Base-by-base conservation (phyloP, 1,140 invertebrate species). In the Globodera rostochiensis region DNA sequence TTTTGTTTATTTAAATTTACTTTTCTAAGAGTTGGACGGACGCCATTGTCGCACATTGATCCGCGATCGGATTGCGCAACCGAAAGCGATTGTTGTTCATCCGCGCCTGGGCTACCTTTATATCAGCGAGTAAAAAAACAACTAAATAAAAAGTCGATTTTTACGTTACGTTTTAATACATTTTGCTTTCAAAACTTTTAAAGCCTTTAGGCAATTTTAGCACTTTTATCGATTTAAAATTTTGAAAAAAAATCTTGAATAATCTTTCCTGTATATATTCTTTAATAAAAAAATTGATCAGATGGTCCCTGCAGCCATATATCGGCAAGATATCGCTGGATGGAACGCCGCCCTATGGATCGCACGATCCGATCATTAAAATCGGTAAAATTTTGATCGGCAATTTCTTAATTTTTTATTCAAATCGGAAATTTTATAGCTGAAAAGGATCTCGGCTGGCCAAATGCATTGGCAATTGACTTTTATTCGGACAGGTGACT, bases 311-410 rank as follows among this genome's bases (percentile, higher is more conserved):
- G 19, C 90, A 96, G 91, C 95, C 97, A 0, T 98, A 95, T 88
- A 98, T 98, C 83, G 97, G 94, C n/a, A 94, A 96, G 90, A 94
- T 98, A 90, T 96, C 96, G 73, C 95, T 99, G 95, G 96, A 99
- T 88, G 97, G 97, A 0, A 93, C 93, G 3, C 96, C 97, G 86
- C 94, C 96, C 83, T 94, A 94, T 0, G 92, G 94, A 75, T 94
- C 98, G 82, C 92, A 98, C 7, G 81, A 82, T 46, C 81, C 81
- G 96, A 94, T 78, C 50, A 69, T 78, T 49, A 78, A 78, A 69
- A 78, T 78, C 94, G 80, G 77, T 53, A 11, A n/a, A 67, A 45
- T 36, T 25, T 25, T 25, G 1, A 25, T 47, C 19, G 11, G 6
- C 9, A 19, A 60, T 71, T 9, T 36, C 19, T 25, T 11, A 45